Conservation (phyloP, 2,888 invertebrate species). For the Chaitophorus viminalis region DNA sequence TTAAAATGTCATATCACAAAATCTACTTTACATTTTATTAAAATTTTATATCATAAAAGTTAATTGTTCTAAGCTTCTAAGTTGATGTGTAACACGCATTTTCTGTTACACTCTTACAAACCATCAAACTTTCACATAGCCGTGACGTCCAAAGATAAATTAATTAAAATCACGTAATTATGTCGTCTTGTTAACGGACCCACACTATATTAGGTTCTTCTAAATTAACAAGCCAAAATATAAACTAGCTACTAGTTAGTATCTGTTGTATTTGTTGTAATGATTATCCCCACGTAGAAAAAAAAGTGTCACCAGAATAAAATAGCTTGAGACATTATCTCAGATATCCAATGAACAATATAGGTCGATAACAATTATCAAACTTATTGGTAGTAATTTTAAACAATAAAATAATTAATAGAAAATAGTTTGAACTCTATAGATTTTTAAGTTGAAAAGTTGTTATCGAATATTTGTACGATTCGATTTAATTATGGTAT, state of each 20-base stretch:
- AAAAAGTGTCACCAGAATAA: neutral
- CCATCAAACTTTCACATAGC: constrained; percentile 35
- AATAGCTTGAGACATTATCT: neutral
- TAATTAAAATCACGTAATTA: constrained; percentile 54
- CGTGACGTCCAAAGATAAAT: constrained; percentile 10
- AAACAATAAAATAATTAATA: neutral
- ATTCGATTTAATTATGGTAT: neutral
- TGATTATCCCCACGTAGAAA: neutral
- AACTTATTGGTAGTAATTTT: neutral
- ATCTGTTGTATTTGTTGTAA: neutral
- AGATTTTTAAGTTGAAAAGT: too few species aligned
- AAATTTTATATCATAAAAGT: neutral
- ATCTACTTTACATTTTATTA: neutral
- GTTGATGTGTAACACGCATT: neutral
- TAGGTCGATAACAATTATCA: neutral
- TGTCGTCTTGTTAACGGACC: constrained; percentile 47
- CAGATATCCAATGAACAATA: neutral
- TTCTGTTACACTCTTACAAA: neutral
- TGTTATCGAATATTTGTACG: too few species aligned
- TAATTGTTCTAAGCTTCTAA: neutral
- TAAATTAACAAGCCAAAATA: constrained; percentile 40
- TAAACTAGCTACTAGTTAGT: neutral
- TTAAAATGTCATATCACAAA: neutral
- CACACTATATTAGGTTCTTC: constrained; percentile 35
- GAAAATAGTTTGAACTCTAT: neutral